Evolutionary conservation across 2,797 vertebrate species (phyloP), one percentile per base, ranked within the genome.

Genomic region (Crocodylus rhombifer): DNA sequence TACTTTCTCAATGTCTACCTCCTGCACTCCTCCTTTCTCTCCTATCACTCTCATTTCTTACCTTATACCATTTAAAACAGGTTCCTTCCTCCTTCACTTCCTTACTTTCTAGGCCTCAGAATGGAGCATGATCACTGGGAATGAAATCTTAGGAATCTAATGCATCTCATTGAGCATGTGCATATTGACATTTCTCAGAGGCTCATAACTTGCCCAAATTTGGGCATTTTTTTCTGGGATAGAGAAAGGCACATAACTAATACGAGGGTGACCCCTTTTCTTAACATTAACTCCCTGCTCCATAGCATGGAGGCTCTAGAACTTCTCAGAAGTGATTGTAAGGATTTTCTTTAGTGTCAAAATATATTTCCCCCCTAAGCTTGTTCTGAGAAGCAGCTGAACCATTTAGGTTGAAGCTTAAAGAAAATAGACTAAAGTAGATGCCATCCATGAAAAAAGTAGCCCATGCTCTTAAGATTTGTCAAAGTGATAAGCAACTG

Each of bases 391-490:
- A 87, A 92, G 65, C 0, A 4, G 58, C 82, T 28, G 80, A 95
- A 77, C 61, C 56, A 28, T 90, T 95, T 95, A 92, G 36, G 78
- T 78, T 95, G 88, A 94, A 95, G 79, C 57, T 80, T 95, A 91
- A 93, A 67, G 78, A 26, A 82, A 87, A 94, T 87, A 91, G 77
- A 76, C 88, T 62, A 78, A 64, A 67, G 80, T 78, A 92, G 84
- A 79, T 73, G 60, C 62, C 8, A 57, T 11, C 16, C 1, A 0
- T 90, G 94, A 91, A 96, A 87, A 92, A 93, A 86, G 36, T 84
- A 96, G 73, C 84, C 86, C 78, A 94, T 93, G 91, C 88, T 93
- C 76, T 81, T 95, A 85, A 92, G 92, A 93, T 90, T 61, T 95
- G 88, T 82, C 86, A 86, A 93, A 92, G 77, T 0, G 75, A 71